Evolutionary conservation across 1,140 invertebrate species (phyloP), one percentile per base, ranked within the genome.

Genomic region (Whitmania pigra): DNA sequence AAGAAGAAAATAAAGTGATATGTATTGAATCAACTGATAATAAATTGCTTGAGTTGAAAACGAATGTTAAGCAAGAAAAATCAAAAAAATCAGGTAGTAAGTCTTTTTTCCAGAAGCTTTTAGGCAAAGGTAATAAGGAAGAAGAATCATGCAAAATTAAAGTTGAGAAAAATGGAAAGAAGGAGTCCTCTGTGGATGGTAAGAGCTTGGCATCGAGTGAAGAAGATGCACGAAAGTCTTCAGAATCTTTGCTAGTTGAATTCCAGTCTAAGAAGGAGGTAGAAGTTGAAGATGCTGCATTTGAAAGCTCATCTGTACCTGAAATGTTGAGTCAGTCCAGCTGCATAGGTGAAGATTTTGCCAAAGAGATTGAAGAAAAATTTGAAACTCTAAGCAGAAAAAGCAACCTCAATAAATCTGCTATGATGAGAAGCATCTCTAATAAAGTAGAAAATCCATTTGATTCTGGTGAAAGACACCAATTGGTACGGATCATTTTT

Each of bases 351-450:
- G 57, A 63, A 7, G 57, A 63, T 63, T 63, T 63, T 63, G 57
- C 29, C 22, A 63, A 63, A 31, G 57, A 63, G 29, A 31, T 63
- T 63, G 57, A 63, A 63, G 57, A 63, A 63, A 63, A 63, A 63
- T 25, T 63, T 25, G 57, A 63, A 31, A 63, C 57, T 25, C 57
- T 63, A 20, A 31, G 22, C 57, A 13, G 57, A 31, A 63, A 63
- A 49, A 49, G 43, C 43, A 49, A 49, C 15, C 43, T 49, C 15
- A 49, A 11, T 17, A 49, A 49, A 49, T 49, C 43, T 11, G 43
- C 43, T 15, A 15, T 49, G 15, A 49, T 49, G 43, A 49, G 43
- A 11, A 49, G 43, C 43, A 49, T 49, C 43, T 49, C 43, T 17
- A 49, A 49, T 49, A 49, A 49, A 17, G 43, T 49, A 15, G 43